Evolutionary conservation across 1,140 invertebrate species (phyloP), one percentile per base, ranked within the genome.

Genomic region (Drosophila subpulchrella): DNA sequence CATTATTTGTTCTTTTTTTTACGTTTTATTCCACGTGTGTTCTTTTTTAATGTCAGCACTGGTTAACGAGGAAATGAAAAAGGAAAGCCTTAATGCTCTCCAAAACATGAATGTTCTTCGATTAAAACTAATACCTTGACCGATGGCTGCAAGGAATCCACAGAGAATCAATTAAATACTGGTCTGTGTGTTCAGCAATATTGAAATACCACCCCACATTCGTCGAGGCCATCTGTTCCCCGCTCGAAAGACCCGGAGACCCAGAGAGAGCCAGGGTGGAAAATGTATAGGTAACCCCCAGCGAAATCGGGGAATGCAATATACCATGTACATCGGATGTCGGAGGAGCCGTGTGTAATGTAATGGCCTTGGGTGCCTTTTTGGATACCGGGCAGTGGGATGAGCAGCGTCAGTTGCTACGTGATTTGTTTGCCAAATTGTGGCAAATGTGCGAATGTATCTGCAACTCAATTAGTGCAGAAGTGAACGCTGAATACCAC

Each of bases 371-470:
- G 17, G 67, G 63, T 51, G 47, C n/a, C n/a, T 38, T 48, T 30
- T 48, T 6, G 46, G 20, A 47, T 47, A 12, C 1, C 12, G 8
- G 20, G 17, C 39, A 30, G 20, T 15, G 50, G 51, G 39, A 55
- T 51, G 44, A 24, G 66, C 53, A 70, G 42, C 72, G 63, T 65
- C 78, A 76, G 63, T 72, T 67, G 34, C 75, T 86, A 86, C 82
- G 82, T 86, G 82, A 86, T 86, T 86, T 86, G 82, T 82, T 88
- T 88, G 78, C 82, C 83, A 82, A 86, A 88, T 86, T 88, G 83
- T 72, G 82, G 82, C 83, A 82, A 88, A 82, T 86, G 36, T 54
- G 36, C 36, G 62, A 58, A 44, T 67, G 72, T 63, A 63, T 60
- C 66, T 67, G 59, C 80, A 73, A 73, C 70, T 73, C 73, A 82